A percentile compares a stretch with the other conserved stretches of the same genome.
Evolutionary conservation across 2,888 invertebrate species (phyloP).

Genomic region (Brachynemurus nebulosus): DNA sequence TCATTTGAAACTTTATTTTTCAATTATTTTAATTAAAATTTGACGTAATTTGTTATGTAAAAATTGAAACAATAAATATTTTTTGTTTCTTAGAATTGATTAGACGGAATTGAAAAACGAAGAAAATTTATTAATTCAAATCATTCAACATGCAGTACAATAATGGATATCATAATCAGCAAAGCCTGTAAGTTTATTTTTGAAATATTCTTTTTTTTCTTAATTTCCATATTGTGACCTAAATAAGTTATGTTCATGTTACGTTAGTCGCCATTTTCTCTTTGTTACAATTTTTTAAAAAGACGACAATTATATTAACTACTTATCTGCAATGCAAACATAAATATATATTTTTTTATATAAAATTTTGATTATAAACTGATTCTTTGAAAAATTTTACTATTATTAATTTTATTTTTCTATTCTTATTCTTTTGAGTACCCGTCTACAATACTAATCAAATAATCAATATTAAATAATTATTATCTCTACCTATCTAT

Average conservation of each 20-base stretch:
- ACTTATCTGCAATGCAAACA: too few relatives aligned
- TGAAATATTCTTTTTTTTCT: neutral
- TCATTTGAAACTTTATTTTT: neutral
- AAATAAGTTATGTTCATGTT: neutral
- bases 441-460: too few relatives aligned
- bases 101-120: neutral
- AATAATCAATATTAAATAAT: too few relatives aligned
- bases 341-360: too few relatives aligned
- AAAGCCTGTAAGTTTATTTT: conserved; percentile 25
- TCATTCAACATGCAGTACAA: conserved; percentile 32
- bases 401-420: too few relatives aligned
- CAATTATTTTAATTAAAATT: neutral
- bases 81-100: neutral
- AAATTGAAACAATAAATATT: neutral
- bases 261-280: conserved; percentile 2
- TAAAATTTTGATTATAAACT: too few relatives aligned
- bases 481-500: too few relatives aligned
- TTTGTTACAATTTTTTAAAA: too few relatives aligned
- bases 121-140: too few relatives aligned
- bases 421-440: too few relatives aligned
- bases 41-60: neutral
- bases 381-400: too few relatives aligned
- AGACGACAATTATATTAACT: too few relatives aligned
- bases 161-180: conserved; percentile 33
- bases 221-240: neutral